These are phyloP conservation scores for Lipophrys pholis DNA, from an alignment of 2,113 vertebrate genomes.

Conservation along the genomic window DNA sequence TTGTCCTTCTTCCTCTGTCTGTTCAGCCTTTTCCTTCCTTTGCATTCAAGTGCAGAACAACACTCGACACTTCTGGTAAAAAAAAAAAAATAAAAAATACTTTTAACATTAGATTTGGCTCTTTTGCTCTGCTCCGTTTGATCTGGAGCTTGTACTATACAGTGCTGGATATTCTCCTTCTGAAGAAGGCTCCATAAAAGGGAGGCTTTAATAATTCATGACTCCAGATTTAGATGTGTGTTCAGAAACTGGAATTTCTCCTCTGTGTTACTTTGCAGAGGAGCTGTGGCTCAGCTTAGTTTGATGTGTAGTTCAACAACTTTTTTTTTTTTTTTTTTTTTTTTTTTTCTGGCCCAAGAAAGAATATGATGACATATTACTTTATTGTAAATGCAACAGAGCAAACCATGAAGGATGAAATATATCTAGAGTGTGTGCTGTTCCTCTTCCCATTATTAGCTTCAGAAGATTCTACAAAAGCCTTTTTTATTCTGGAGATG, in stretches of 20 bases:
- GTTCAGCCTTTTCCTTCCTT: conserved; percentile 40
- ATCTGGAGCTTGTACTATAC: conserved; percentile 75
- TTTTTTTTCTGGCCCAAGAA: background rate
- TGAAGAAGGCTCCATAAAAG: conserved; percentile 81
- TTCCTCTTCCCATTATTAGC: conserved; percentile 45
- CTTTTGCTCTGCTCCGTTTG: conserved; percentile 70
- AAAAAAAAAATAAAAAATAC: conserved; percentile 49
- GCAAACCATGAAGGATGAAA: conserved; percentile 26
- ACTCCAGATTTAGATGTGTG: conserved; percentile 80
- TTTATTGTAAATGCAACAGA: conserved; percentile 51
- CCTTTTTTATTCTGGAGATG: conserved; percentile 37
- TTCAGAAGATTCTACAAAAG: conserved; percentile 44
- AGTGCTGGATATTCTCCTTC: conserved; percentile 75
- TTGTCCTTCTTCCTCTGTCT: background rate
- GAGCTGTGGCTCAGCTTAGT: conserved; percentile 55
- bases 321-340: conserved; percentile 46
- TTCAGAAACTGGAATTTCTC: conserved; percentile 75
- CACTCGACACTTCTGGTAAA: conserved; percentile 50
- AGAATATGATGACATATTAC: conserved; percentile 46
- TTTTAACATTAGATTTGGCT: conserved; percentile 68
- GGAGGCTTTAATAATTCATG: conserved; percentile 84
- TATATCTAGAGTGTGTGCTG: conserved; percentile 22
- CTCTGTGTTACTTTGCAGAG: conserved; percentile 74
- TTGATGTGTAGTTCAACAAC: conserved; percentile 63
- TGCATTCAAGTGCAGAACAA: conserved; percentile 57